Conservation (phyloP, 2,797 vertebrate species). For the Sebastiscus albofasciatus region DNA sequence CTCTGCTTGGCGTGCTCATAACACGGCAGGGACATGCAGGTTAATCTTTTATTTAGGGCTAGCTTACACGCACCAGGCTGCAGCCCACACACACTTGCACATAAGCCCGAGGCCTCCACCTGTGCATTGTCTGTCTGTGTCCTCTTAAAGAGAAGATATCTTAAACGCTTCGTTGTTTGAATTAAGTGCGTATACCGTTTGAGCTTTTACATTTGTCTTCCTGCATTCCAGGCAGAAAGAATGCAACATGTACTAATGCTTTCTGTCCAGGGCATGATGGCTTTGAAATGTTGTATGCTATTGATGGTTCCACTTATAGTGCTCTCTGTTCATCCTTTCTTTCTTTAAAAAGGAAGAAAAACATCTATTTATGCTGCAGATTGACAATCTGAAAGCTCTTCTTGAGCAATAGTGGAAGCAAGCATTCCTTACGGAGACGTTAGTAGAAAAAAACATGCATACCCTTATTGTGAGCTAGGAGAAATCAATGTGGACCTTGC, state of each 20-base stretch:
- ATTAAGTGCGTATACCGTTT: constrained; percentile 17
- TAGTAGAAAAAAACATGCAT: constrained; percentile 53
- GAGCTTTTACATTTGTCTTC: constrained; percentile 13
- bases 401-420: constrained; percentile 23
- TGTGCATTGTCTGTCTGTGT: constrained; percentile 36
- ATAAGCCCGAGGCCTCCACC: constrained; percentile 52
- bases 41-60: constrained; percentile 83
- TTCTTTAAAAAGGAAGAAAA: constrained; percentile 52
- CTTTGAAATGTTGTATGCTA: constrained; percentile 48
- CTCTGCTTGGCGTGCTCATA: constrained; percentile 66
- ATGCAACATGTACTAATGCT: constrained; percentile 9
- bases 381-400: constrained; percentile 42
- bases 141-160: constrained; percentile 31
- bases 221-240: neutral
- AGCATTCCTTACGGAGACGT: constrained; percentile 34
- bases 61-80: constrained; percentile 60
- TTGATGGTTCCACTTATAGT: constrained; percentile 48
- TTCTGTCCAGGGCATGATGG: constrained; percentile 26
- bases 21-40: constrained; percentile 71
- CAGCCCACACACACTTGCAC: constrained; percentile 58
- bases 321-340: neutral
- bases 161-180: constrained; percentile 20
- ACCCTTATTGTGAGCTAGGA: constrained; percentile 28
- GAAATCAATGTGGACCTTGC: constrained; percentile 43
- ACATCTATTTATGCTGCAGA: constrained; percentile 46